Base-by-base conservation (phyloP, 2,888 invertebrate species). In the Pandemis heparana region DNA sequence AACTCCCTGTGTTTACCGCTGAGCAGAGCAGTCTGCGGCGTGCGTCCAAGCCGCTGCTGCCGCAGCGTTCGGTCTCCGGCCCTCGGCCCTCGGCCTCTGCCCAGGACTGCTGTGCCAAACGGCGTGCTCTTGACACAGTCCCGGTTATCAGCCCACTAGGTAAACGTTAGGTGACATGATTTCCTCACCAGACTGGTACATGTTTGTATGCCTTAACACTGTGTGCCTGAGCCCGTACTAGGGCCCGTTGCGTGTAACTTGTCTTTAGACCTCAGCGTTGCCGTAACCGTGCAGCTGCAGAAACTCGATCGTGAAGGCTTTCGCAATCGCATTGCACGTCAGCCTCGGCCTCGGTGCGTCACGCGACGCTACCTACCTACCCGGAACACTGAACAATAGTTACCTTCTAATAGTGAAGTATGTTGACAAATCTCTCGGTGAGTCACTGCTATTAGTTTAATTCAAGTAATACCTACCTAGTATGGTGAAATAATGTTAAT, bases 91-190 rank as follows among this genome's bases (percentile, higher is more conserved):
- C 85, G 79, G 82, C 82, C 23, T 82, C 85, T 79, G 82, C 82
- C 83, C 79, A 75, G 78, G 81, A 78, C 78, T 78, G 71, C 62
- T 77, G 78, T 23, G 83, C 82, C 79, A 82, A 78, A 80, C 85
- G 79, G 81, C 85, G 85, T 82, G 85, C 84, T 81, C 84, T 81
- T 82, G 81, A 86, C 83, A 82, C 83, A 81, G 83, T 89, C 89
- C 90, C 90, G 87, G 92, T 92, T 90, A 87, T 92, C 92, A 92
- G 92, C 92, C 93, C 92, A 90, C 92, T 94, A 93, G 94, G 93
- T 93, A 94, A 94, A 84, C 80, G 89, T 84, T 90, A 91, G 92
- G 92, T 87, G 87, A 82, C 81, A 88, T 83, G 82, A 86, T 87
- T 88, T 85, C 83, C 81, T 80, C 81, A 82, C 79, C 78, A 81